Conservation (phyloP, 2,888 invertebrate species). For the Plebejus argus region DNA sequence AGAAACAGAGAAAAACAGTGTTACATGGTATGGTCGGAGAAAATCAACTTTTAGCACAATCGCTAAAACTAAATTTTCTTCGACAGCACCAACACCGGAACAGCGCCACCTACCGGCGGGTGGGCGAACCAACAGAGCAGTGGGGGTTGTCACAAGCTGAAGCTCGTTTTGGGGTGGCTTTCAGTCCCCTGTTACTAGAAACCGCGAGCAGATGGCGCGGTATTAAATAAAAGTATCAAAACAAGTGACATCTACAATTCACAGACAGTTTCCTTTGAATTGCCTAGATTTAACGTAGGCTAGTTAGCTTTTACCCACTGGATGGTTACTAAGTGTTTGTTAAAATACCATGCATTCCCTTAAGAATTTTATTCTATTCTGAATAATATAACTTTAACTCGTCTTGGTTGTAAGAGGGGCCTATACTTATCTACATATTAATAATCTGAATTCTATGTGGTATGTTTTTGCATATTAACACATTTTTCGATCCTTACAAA, state of each 20-base stretch:
- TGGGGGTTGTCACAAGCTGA: not conserved
- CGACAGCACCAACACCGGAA: not conserved
- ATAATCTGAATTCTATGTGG: too few relatives aligned
- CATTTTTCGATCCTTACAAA: too few relatives aligned
- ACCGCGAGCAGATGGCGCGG: not conserved
- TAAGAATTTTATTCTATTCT: too few relatives aligned
- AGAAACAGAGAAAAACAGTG: too few relatives aligned
- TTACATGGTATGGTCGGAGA: not conserved
- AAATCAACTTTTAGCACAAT: not conserved
- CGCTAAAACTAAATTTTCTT: not conserved
- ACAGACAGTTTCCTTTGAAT: not conserved
- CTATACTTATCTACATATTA: too few relatives aligned
- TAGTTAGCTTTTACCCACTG: not conserved
- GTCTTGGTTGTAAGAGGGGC: too few relatives aligned
- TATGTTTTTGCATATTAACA: too few relatives aligned
- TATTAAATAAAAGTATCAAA: not conserved
- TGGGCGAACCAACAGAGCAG: not conserved
- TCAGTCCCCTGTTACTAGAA: not conserved
- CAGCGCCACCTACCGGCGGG: not conserved
- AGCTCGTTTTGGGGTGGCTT: not conserved
- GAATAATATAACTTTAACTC: too few relatives aligned
- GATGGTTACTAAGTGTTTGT: too few relatives aligned
- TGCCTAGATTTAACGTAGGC: not conserved
- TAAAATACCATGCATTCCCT: too few relatives aligned
- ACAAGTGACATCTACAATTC: not conserved